Percentiles rank a stretch among this genome's conserved stretches.
These are phyloP conservation scores for Sternarchorhynchus goeldii DNA, from an alignment of 2,797 vertebrate genomes.

Conservation along the genomic window DNA sequence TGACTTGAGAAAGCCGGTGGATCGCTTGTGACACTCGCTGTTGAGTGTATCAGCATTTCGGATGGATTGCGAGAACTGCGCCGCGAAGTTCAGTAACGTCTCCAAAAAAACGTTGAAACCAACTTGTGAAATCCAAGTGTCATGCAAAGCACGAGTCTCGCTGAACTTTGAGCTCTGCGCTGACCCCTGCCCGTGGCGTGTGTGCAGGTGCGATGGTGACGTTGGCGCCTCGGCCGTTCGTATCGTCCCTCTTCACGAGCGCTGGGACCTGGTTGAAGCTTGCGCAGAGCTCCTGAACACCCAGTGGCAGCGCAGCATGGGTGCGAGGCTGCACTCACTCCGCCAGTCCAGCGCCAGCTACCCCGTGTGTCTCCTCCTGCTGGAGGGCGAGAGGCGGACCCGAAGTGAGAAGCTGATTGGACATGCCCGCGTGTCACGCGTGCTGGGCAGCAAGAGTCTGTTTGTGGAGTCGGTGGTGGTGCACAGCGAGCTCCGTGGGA, in stretches of 20 bases:
- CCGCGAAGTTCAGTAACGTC: no score
- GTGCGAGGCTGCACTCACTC: conserved; percentile 84
- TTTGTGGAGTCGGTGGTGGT: conserved; percentile 94
- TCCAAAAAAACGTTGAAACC: no score
- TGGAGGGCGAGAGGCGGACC: conserved; percentile 56
- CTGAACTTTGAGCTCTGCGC: conserved; percentile 31
- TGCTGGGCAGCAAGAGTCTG: conserved; percentile 77
- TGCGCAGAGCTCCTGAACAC: conserved; percentile 88
- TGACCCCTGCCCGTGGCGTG: conserved; percentile 48
- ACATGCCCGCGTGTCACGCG: conserved; percentile 84
- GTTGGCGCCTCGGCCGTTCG: conserved; percentile 23
- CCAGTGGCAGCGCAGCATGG: conserved; percentile 89
- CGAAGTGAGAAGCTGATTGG: conserved; percentile 77
- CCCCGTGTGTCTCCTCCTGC: conserved; percentile 85
- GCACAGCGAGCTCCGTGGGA: conserved; percentile 79
- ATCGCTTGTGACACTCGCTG: background rate
- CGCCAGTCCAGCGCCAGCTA: conserved; percentile 85
- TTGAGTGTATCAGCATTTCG: background rate
- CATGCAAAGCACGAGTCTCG: background rate
- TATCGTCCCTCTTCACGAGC: conserved; percentile 82
- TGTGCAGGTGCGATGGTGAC: conserved; percentile 67
- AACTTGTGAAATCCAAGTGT: background rate
- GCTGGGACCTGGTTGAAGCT: conserved; percentile 84
- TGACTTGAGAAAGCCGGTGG: background rate
- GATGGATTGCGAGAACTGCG: background rate